Base-by-base conservation (phyloP, 2,113 vertebrate genomes). In the Hucho hucho region DNA sequence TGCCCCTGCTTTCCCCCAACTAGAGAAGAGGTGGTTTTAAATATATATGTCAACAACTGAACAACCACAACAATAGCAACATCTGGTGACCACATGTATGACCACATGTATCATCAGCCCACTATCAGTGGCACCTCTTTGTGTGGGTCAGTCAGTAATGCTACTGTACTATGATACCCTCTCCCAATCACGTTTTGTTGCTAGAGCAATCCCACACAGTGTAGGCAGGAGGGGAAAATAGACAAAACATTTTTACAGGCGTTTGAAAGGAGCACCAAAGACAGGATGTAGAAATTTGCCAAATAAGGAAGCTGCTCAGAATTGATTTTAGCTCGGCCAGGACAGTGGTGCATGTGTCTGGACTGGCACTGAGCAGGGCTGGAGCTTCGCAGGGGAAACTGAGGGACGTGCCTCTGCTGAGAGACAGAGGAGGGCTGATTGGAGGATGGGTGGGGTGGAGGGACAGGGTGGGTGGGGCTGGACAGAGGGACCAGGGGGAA, bases 71-170 rank as follows among this genome's bases (percentile, higher is more conserved):
- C 76, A 89, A 81, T 84, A 81, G 77, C 75, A 76, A 88, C 90
- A 92, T 93, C 88, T 93, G 92, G 87, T 22, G 76, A 16, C 78
- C 90, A 92, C 79, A 90, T 91, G 89, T 77, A 22, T 28, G 3
- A 28, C 4, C 69, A 22, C 14, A 26, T 18, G 9, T 58, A 13
- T 28, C 25, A 58, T 13, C 29, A 12, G 1, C 3, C 22, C 43
- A 13, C 22, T 53, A 69, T 29, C 6, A 22, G 28, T 74, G 73
- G 2, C 22, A 22, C 28, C 64, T 72, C 69, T 75, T 80, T 85
- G 80, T 84, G 79, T 75, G 79, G 70, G 81, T 81, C 72, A 69
- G 79, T 75, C 32, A 37, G 32, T 37, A 37, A 37, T 37, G 32
- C 1, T 37, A 37, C 32, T 37, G 32, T 37, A 37, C 80, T 84